These are phyloP conservation scores for Conger conger DNA, from an alignment of 2,113 vertebrate genomes.

Conservation along the genomic window DNA sequence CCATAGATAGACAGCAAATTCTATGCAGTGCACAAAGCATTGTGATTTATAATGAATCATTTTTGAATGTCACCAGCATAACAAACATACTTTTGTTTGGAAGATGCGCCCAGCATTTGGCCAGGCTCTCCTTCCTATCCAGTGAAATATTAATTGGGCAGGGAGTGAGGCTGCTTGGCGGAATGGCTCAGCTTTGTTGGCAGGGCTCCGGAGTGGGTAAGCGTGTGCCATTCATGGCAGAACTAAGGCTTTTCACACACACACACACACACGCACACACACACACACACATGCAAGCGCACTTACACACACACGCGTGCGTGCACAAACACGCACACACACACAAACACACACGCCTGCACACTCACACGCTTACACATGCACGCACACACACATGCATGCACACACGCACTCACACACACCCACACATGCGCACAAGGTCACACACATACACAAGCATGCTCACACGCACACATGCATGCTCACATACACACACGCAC, in stretches of 20 bases:
- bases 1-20: background rate
- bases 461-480: too few relatives aligned
- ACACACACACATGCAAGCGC: too few relatives aligned
- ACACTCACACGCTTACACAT: too few relatives aligned
- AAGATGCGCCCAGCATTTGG: background rate
- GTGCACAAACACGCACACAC: too few relatives aligned
- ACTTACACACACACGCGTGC: too few relatives aligned
- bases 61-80: conserved; percentile 2
- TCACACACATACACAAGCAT: too few relatives aligned
- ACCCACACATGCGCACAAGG: too few relatives aligned
- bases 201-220: background rate
- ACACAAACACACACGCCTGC: too few relatives aligned
- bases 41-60: background rate
- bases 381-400: too few relatives aligned
- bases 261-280: too few relatives aligned
- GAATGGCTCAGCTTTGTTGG: background rate
- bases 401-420: too few relatives aligned
- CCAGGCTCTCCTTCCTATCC: background rate
- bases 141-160: background rate
- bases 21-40: background rate
- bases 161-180: background rate
- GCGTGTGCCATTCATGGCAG: background rate
- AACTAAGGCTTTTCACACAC: background rate
- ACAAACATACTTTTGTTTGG: background rate
- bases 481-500: too few relatives aligned